Evolutionary conservation across 1,140 invertebrate species (phyloP).

Genomic region (Cotesia glomerata): DNA sequence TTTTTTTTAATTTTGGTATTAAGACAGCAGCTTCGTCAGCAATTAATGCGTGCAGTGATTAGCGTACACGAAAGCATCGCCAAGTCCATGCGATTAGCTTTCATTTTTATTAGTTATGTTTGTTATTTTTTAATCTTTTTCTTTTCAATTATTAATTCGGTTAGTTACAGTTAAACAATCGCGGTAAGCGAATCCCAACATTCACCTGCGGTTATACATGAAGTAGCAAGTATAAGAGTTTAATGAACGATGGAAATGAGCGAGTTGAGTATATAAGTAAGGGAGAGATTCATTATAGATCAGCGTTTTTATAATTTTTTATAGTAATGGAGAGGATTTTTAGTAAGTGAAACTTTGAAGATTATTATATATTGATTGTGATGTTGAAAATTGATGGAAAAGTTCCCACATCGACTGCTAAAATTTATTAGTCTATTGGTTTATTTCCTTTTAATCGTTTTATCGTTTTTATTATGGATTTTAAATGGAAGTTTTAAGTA

Average conservation of each 20-base stretch:
- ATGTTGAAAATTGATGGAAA: too few relatives aligned
- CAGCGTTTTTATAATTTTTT: not conserved
- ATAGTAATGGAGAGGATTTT: not conserved
- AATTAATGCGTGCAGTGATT: conserved; percentile 1
- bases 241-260: not conserved
- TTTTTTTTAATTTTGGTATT: too few relatives aligned
- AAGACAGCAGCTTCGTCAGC: not conserved
- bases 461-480: too few relatives aligned
- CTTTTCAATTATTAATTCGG: not conserved
- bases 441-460: too few relatives aligned
- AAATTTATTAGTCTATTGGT: too few relatives aligned
- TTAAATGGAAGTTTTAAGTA: not conserved
- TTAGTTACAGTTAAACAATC: conserved; percentile 2
- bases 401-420: too few relatives aligned
- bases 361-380: not conserved
- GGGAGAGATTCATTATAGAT: not conserved
- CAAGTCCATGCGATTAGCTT: conserved; percentile 5
- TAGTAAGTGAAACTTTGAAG: not conserved
- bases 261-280: not conserved
- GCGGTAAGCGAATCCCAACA: conserved; percentile 6
- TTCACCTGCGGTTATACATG: not conserved
- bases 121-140: too few relatives aligned
- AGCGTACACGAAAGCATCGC: not conserved
- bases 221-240: not conserved
- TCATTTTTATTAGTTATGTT: not conserved